phyloP scores from a whole-genome alignment of 2,888 invertebrate genomes.

The Holacanthella duospinosa region DNA sequence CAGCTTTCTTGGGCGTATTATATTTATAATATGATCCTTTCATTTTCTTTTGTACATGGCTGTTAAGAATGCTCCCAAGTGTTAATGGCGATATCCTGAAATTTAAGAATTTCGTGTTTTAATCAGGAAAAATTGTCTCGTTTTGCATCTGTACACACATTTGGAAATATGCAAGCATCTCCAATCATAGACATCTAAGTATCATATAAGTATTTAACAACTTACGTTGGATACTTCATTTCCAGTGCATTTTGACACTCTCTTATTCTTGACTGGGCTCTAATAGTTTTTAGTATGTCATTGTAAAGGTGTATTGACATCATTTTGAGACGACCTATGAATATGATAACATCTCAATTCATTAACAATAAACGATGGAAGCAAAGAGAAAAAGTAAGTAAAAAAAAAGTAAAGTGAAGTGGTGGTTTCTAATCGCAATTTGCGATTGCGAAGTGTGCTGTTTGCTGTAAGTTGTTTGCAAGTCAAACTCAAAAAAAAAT shows the following conservation, averaged over 20 bases:
- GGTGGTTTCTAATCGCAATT: too few relatives aligned
- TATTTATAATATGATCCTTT: slow-evolving; percentile 53
- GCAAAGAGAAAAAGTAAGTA: neutral
- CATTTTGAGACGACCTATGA: slow-evolving; percentile 19
- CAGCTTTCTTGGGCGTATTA: slow-evolving; percentile 46
- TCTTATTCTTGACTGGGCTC: slow-evolving; percentile 16
- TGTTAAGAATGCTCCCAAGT: slow-evolving; percentile 58
- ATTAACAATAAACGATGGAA: neutral
- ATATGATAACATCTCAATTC: neutral
- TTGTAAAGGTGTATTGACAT: slow-evolving; percentile 27
- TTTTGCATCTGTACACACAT: slow-evolving; percentile 4
- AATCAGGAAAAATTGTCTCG: too few relatives aligned
- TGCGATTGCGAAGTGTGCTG: too few relatives aligned
- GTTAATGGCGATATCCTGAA: slow-evolving; percentile 52
- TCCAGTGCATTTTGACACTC: slow-evolving; percentile 27
- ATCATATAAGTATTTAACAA: neutral
- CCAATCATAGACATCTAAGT: neutral
- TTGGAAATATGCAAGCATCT: neutral
- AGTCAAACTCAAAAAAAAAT: too few relatives aligned
- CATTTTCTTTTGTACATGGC: slow-evolving; percentile 55
- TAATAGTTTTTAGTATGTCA: slow-evolving; percentile 32
- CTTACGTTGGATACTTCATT: slow-evolving; percentile 31
- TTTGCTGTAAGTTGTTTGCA: too few relatives aligned
- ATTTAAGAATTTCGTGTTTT: slow-evolving; percentile 38
- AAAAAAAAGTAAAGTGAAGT: too few relatives aligned